These are phyloP conservation scores for Tetragonula clypearis DNA, from an alignment of 1,140 invertebrate genomes.

Conservation along the genomic window DNA sequence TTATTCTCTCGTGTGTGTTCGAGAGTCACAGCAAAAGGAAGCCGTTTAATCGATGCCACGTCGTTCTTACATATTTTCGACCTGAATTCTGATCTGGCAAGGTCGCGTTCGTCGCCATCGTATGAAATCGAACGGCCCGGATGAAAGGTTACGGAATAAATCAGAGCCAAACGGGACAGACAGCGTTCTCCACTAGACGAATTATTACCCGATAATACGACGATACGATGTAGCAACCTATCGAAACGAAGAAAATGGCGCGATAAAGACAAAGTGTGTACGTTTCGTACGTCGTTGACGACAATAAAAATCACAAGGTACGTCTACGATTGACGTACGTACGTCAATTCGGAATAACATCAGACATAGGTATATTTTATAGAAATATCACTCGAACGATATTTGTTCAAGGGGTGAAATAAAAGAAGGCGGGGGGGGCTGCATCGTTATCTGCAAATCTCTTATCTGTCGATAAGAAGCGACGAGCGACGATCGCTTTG, in stretches of 20 bases:
- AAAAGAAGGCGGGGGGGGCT: background rate
- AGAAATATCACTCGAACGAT: no score
- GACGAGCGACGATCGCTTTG: background rate
- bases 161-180: background rate
- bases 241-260: background rate
- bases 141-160: background rate
- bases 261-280: background rate
- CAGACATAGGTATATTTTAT: no score
- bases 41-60: constrained; percentile 47
- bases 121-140: background rate
- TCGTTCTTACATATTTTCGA: constrained; percentile 50
- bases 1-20: constrained; percentile 18
- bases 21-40: constrained; percentile 36
- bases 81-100: constrained; percentile 34
- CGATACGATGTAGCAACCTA: no score
- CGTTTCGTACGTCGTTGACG: background rate
- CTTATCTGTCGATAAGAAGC: background rate
- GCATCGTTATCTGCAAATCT: background rate
- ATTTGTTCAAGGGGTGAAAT: background rate
- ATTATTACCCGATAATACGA: background rate
- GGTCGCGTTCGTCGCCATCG: background rate
- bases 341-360: background rate
- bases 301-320: background rate
- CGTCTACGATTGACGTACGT: no score
- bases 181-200: background rate